Evolutionary conservation across 2,888 invertebrate genomes (phyloP), one percentile per base, ranked within the genome.

Genomic region (Lysandra bellargus): DNA sequence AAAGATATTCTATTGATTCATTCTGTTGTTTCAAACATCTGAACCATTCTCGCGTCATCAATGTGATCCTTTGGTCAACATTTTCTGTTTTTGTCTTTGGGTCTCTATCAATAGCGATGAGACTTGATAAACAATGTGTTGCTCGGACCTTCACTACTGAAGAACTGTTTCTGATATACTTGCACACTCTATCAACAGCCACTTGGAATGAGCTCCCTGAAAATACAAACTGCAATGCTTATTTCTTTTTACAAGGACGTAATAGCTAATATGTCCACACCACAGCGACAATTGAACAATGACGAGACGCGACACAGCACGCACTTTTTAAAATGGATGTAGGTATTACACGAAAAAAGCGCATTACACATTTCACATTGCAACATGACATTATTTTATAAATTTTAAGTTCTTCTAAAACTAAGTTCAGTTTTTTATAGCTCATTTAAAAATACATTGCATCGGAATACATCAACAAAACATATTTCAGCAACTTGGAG

Each of bases 71-170:
- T 79, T 93, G 92, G 82, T 94, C 93, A 0, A 92, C 85, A 9
- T 90, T 90, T 1, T 87, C 87, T 80, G 82, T 88, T 85, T 88
- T 91, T 80, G 92, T 90, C 72, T 85, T 84, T 12, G 93, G 89
- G 64, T 91, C 90, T 76, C 88, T 90, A 4, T 94, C 91, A 73
- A 95, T 87, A 2, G 92, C 87, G 79, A 96, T 95, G 1, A 98
- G 91, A 83, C 95, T 95, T 83, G 96, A 95, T 80, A 96, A 90
- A 81, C 96, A 96, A 81, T 95, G 94, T 44, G 98, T 90, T n/a
- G 96, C 96, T 14, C 97, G 95, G 44, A 96, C 91, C 91, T 97
- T 96, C 12, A 96, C 88, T 60, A 97, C 96, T 30, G 96, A 95
- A 1, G 96, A 94, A 78, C 96, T 95, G 81, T 95, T 96, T 81